These are phyloP conservation scores for Acromyrmex heyeri DNA, from an alignment of 1,140 invertebrate species.

Conservation along the genomic window DNA sequence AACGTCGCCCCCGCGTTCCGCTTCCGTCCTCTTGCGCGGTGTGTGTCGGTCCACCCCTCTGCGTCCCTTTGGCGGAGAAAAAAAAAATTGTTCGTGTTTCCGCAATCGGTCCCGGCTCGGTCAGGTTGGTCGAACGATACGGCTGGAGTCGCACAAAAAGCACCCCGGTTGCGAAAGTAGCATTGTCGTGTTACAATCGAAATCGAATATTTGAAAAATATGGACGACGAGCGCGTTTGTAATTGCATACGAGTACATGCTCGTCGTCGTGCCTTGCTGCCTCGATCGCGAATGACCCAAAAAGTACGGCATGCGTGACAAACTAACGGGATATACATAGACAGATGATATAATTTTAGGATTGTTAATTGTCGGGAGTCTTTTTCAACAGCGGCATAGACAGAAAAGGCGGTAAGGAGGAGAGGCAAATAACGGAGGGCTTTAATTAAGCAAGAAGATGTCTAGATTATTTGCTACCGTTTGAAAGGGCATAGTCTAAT, in stretches of 20 bases:
- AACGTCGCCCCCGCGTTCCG: neutral
- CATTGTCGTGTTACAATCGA: conserved; percentile 60
- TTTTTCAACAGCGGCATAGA: neutral
- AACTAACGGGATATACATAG: neutral
- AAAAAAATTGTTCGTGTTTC: conserved; percentile 29
- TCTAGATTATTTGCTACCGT: neutral
- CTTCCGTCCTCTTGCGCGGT: too few species aligned
- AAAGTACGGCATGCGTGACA: neutral
- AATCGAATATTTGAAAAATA: conserved; percentile 61
- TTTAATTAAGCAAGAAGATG: conserved; percentile 20
- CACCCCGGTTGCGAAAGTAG: conserved; percentile 33
- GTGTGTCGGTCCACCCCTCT: too few species aligned
- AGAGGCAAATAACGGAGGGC: neutral
- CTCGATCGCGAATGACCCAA: neutral
- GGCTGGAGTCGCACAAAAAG: conserved; percentile 31
- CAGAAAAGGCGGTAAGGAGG: neutral
- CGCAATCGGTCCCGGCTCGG: conserved; percentile 12
- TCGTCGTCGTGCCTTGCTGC: conserved; percentile 1
- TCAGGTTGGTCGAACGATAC: conserved; percentile 18
- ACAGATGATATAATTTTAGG: neutral
- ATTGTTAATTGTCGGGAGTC: neutral
- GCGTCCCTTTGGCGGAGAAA: neutral
- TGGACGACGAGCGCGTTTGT: conserved; percentile 22
- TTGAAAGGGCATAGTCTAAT: conserved; percentile 5
- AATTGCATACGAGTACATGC: conserved; percentile 27